Base-by-base conservation (phyloP, 2,113 vertebrate species). In the Rhabdomys dilectus region DNA sequence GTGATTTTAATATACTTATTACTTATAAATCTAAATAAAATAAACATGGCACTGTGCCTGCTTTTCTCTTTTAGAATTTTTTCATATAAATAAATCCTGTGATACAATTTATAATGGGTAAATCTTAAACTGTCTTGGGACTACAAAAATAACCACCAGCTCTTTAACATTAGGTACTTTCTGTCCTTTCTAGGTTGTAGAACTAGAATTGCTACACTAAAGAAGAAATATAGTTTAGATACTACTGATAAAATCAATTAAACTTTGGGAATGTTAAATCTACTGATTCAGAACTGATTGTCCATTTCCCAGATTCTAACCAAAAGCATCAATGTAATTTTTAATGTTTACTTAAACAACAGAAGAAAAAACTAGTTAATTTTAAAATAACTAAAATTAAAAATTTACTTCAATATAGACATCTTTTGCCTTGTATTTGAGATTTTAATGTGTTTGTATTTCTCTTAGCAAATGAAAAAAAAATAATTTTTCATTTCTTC, bases 231-330 rank as follows among this genome's bases (percentile, higher is more conserved):
- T 39, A 39, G 13, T 58, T 75, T 82, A 93, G 64, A 91, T n/a
- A 58, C 12, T 75, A 87, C 4, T 64, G 24, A 89, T 64, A 80
- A 72, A 84, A 90, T 17, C 56, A 82, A 75, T 29, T 81, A 77
- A 89, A 53, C 31, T 73, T 89, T 10, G 31, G 6, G 16, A 58
- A 64, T 31, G 7, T 72, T 77, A 62, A 94, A 42, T 10, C 13
- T 80, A 80, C 36, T 89, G 51, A 39, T 94, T 92, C 90, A 86
- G 13, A 90, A 93, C 15, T 22, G 7, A 93, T 78, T 77, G 26
- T n/a, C 36, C 31, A 34, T 75, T 89, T 81, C 21, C 26, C 26
- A 64, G 6, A 68, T 72, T 70, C 42, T 90, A 56, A 62, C n/a
- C 78, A 31, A 78, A 89, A 58, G 58, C 51, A 26, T 7, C 4